Evolutionary conservation across 2,113 vertebrate genomes (phyloP).

Genomic region (Pluvianellus socialis): DNA sequence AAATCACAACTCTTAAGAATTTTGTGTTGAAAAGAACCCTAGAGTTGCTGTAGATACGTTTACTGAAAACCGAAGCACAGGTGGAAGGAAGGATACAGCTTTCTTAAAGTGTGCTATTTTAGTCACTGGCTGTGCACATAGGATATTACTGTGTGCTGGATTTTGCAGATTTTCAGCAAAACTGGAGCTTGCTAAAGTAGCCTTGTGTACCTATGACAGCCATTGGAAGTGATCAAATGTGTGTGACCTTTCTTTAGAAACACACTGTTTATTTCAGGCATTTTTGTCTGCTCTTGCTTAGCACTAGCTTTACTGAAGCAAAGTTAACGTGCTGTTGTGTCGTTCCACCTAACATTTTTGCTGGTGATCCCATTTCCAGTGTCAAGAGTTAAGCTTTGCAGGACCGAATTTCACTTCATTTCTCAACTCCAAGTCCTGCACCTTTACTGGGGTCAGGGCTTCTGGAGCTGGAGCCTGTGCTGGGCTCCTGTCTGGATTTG

Average conservation of each 20-base stretch:
- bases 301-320: background rate
- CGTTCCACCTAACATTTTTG: fast-evolving
- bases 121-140: too few relatives aligned
- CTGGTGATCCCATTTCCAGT: background rate
- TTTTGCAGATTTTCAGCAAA: background rate
- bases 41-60: background rate
- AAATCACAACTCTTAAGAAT: background rate
- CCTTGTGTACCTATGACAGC: fast-evolving
- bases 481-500: background rate
- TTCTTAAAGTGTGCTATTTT: background rate
- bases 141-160: fast-evolving
- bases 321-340: fast-evolving
- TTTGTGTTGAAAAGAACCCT: background rate
- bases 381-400: fast-evolving
- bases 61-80: background rate
- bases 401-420: background rate
- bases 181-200: background rate
- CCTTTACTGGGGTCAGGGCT: background rate
- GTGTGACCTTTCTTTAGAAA: background rate
- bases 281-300: background rate
- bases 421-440: background rate
- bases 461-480: background rate
- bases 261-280: background rate
- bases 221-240: background rate
- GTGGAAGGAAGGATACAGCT: background rate